Percentiles rank a stretch among this genome's conserved stretches.
Conservation (phyloP, 2,113 vertebrate genomes). For the Pelodiscus sinensis region DNA sequence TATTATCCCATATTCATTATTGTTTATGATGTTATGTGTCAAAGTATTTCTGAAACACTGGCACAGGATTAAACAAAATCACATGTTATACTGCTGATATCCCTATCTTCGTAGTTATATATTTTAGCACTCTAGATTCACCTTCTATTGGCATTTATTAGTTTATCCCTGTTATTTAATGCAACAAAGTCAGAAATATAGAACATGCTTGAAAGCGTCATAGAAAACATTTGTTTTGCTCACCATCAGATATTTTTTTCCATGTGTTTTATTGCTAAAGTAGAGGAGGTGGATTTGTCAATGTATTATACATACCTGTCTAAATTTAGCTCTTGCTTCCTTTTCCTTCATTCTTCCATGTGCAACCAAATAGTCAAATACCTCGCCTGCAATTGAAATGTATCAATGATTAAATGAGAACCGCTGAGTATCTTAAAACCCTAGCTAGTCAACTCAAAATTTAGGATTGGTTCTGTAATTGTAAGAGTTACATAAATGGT, state of each 20-base stretch:
- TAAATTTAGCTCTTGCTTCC: slow-evolving; percentile 98
- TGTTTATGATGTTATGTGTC: neutral
- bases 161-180: neutral
- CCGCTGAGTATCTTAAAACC: neutral
- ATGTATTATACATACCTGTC: slow-evolving; percentile 88
- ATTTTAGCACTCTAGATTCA: neutral
- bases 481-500: neutral
- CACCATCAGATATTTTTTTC: neutral
- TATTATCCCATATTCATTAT: neutral
- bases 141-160: neutral
- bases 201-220: neutral
- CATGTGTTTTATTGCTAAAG: slow-evolving; percentile 5
- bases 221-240: slow-evolving; percentile 16
- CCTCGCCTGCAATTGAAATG: slow-evolving; percentile 88
- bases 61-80: neutral
- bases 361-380: slow-evolving; percentile 98
- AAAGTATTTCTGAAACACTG: neutral
- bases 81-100: neutral
- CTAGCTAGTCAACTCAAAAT: slow-evolving; percentile 11
- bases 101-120: neutral
- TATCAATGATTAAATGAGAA: slow-evolving; percentile 22
- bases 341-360: slow-evolving; percentile 99
- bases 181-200: neutral
- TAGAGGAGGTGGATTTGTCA: neutral
- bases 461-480: neutral